Evolutionary conservation across 2,888 invertebrate genomes (phyloP).

Genomic region (Lycaena phlaeas): DNA sequence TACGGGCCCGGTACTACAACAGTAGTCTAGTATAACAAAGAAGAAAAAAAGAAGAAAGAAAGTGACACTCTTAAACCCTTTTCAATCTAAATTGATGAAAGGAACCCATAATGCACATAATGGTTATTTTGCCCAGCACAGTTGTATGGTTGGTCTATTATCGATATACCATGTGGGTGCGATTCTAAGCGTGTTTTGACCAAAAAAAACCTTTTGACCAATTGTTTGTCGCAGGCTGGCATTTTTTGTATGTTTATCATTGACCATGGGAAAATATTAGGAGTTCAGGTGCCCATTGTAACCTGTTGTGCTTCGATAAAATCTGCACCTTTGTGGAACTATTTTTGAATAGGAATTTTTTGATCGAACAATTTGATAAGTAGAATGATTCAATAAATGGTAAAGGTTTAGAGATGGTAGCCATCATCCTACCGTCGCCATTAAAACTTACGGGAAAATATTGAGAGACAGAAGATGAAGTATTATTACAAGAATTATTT

Average conservation of each 20-base stretch:
- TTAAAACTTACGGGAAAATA: too few relatives aligned
- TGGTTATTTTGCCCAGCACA: constrained; percentile 58
- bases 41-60: constrained; percentile 30
- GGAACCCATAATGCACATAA: constrained; percentile 61
- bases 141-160: constrained; percentile 58
- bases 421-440: too few relatives aligned
- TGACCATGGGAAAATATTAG: constrained; percentile 71
- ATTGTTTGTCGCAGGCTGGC: constrained; percentile 64
- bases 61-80: constrained; percentile 67
- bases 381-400: neutral
- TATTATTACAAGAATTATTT: too few relatives aligned
- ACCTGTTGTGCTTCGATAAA: constrained; percentile 60
- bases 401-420: neutral
- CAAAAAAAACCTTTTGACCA: constrained; percentile 65
- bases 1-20: too few relatives aligned
- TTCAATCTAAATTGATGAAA: constrained; percentile 66
- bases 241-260: constrained; percentile 67
- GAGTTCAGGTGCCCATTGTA: constrained; percentile 66
- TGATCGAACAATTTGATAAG: constrained; percentile 4
- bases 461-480: too few relatives aligned
- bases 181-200: constrained; percentile 48
- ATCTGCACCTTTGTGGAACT: constrained; percentile 35
- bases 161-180: constrained; percentile 47
- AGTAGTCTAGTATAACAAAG: too few relatives aligned
- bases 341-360: constrained; percentile 16